A percentile compares a stretch with the other conserved stretches of the same genome.
Evolutionary conservation across 2,888 invertebrate genomes (phyloP).

Genomic region (Dasysyrphus tricinctus): DNA sequence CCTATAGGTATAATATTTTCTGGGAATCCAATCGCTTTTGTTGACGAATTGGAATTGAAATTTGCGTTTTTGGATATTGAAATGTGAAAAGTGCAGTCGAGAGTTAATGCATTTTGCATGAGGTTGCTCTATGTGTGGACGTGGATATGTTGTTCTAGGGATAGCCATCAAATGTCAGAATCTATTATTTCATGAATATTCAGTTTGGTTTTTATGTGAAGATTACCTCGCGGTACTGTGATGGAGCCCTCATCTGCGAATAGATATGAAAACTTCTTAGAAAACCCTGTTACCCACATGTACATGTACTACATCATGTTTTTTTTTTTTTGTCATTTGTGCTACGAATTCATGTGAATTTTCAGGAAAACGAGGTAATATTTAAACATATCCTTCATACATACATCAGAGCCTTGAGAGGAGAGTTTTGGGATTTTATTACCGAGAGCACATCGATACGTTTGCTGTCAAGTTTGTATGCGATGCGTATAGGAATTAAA

Average conservation of each 20-base stretch:
- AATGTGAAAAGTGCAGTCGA: neutral
- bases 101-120: slow-evolving; percentile 6
- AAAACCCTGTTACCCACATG: neutral
- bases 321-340: neutral
- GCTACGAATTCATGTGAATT: neutral
- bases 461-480: neutral
- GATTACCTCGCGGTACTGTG: neutral
- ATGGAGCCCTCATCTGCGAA: neutral
- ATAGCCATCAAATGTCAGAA: neutral
- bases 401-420: neutral
- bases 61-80: neutral
- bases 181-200: slow-evolving; percentile 4
- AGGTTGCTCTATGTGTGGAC: neutral
- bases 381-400: neutral
- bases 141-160: slow-evolving; percentile 2
- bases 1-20: neutral
- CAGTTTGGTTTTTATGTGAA: slow-evolving; percentile 5
- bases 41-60: slow-evolving; percentile 3
- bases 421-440: neutral
- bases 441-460: neutral
- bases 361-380: neutral
- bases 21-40: neutral
- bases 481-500: neutral
- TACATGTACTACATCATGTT: neutral
- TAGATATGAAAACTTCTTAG: neutral